Evolutionary conservation across 2,888 invertebrate genomes (phyloP), one percentile per base, ranked within the genome.

Genomic region (Dasypogon diadema): DNA sequence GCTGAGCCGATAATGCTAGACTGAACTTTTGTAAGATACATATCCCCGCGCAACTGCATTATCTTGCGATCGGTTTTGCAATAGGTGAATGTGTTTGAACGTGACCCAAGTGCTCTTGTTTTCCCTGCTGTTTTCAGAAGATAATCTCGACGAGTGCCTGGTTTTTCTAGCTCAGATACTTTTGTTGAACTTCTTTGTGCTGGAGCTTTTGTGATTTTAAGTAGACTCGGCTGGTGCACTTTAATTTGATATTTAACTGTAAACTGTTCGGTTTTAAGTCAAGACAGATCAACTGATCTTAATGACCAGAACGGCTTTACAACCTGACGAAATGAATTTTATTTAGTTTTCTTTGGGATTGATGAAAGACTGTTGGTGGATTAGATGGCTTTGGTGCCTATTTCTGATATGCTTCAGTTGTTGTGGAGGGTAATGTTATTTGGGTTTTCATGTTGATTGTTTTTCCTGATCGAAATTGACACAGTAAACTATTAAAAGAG

Each of bases 71-170:
- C 70, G 14, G 30, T 70, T 51, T 54, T 70, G 70, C 26, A 70
- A 70, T 70, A 70, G 30, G 70, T 70, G 70, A 70, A 54, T 70
- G 70, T 54, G 37, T 54, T n/a, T 54, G 70, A 51, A 54, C 70
- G 70, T 70, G 70, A 70, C 70, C 54, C 14, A 16, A 70, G 70
- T 70, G 51, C 34, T 54, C 70, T 70, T 70, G 21, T 54, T 70
- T 68, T 8, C 46, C 14, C 42, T 16, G 48, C 16, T 24, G 26
- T 24, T 22, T 54, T 22, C 6, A n/a, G n/a, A n/a, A n/a, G 22
- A 30, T 54, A 34, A 34, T 22, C 14, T 6, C 30, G 16, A 30
- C 54, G 26, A 54, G 18, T 10, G 54, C n/a, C 22, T 70, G 12
- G 70, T 54, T 70, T 54, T 51, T 56, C 21, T 3, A 56, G 5